These are phyloP conservation scores for Stercorarius parasiticus DNA, from an alignment of 2,113 vertebrate genomes.

Conservation along the genomic window DNA sequence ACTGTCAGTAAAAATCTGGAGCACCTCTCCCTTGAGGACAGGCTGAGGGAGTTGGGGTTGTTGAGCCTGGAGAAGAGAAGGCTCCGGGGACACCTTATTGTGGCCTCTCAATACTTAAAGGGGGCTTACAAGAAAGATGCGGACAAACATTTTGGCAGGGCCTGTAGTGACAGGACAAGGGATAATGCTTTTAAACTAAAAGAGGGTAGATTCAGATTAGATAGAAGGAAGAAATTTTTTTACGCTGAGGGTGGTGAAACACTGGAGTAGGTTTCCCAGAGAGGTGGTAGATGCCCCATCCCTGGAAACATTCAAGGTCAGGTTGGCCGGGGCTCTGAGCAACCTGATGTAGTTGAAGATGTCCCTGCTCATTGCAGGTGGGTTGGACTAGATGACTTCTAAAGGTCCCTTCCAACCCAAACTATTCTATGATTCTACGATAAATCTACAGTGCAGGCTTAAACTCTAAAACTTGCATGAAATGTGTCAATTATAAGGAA, in stretches of 20 bases:
- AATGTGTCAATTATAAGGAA: background rate
- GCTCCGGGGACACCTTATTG: background rate
- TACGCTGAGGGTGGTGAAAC: background rate
- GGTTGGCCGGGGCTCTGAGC: background rate
- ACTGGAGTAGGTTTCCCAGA: background rate
- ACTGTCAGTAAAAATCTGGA: background rate
- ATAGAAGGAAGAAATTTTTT: background rate
- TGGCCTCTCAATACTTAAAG: background rate
- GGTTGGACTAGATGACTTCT: background rate
- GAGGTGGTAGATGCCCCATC: too few relatives aligned
- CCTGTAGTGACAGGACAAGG: rapidly evolving
- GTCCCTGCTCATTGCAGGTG: rapidly evolving
- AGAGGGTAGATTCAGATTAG: background rate
- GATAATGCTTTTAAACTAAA: background rate
- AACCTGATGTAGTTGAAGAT: background rate
- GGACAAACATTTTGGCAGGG: background rate
- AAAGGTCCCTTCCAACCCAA: background rate
- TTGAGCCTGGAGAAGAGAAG: background rate
- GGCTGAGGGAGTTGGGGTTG: background rate
- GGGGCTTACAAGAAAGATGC: background rate
- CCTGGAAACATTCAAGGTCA: background rate
- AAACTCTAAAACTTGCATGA: background rate
- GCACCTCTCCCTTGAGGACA: background rate
- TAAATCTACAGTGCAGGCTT: background rate
- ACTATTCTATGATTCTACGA: background rate